Evolutionary conservation across 2,797 vertebrate species (phyloP).

Genomic region (Hybognathus amarus): DNA sequence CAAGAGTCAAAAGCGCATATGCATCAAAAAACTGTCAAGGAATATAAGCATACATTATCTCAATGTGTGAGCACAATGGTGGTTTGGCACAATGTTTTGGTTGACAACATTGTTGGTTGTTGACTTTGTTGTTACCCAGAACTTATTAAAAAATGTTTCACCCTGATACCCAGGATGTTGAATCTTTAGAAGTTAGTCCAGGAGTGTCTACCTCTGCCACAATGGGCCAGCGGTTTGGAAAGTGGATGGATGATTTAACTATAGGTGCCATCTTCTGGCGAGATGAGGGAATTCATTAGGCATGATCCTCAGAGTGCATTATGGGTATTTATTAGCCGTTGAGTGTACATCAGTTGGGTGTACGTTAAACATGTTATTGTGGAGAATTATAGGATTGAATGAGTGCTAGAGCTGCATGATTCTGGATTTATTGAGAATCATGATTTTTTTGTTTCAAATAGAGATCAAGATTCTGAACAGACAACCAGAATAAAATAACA

Average conservation of each 20-base stretch:
- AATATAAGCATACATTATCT: neutral
- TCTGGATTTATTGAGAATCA: no score
- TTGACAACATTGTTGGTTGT: neutral
- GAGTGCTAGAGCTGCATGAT: neutral
- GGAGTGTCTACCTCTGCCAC: neutral
- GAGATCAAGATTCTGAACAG: no score
- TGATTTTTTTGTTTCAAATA: no score
- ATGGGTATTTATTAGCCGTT: neutral
- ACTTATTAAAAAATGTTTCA: neutral
- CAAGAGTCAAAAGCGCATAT: slow-evolving; percentile 17
- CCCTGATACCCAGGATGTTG: neutral
- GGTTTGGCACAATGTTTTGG: neutral
- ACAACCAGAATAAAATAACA: no score
- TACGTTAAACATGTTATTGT: neutral
- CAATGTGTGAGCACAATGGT: neutral
- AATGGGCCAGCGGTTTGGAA: no score
- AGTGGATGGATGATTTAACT: neutral
- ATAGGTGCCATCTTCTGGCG: neutral
- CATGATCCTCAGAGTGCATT: neutral
- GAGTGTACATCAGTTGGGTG: neutral
- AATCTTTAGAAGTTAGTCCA: neutral
- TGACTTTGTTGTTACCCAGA: neutral
- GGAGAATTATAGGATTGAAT: neutral
- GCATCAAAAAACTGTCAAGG: neutral
- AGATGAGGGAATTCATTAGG: neutral